Evolutionary conservation across 2,888 invertebrate genomes (phyloP).

Genomic region (Willowsia nigromaculata): DNA sequence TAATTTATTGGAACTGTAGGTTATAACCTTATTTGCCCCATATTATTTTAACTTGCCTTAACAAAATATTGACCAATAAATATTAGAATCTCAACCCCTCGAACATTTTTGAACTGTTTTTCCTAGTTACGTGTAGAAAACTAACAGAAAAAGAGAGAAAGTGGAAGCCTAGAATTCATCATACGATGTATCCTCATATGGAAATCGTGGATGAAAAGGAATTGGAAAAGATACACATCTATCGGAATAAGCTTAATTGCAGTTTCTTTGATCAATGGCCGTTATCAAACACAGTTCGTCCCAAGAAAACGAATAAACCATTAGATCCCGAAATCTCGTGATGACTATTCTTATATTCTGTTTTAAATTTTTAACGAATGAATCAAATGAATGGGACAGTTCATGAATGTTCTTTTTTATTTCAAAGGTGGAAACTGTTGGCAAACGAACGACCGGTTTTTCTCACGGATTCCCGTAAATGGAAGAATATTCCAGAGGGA

Average conservation of each 20-base stretch:
- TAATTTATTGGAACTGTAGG: constrained; percentile 73
- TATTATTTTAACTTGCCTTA: too few species aligned
- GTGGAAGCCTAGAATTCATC: constrained; percentile 61
- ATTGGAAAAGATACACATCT: constrained; percentile 29
- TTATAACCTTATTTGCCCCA: too few species aligned
- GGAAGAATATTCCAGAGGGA: constrained; percentile 60
- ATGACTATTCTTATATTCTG: not conserved
- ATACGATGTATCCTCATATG: not conserved
- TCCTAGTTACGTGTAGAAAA: constrained; percentile 65
- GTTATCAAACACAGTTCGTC: not conserved
- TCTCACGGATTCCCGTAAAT: not conserved
- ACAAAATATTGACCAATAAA: too few species aligned
- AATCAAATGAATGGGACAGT: too few species aligned
- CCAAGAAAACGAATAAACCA: constrained; percentile 2
- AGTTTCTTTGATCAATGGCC: constrained; percentile 57
- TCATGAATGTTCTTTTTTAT: not conserved
- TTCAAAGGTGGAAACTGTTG: constrained; percentile 47
- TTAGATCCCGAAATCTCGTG: constrained; percentile 5
- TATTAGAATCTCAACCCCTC: too few species aligned
- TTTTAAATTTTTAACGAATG: too few species aligned
- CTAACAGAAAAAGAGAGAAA: constrained; percentile 1
- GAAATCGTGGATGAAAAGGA: not conserved
- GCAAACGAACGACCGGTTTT: constrained; percentile 38
- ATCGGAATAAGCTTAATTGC: constrained; percentile 55
- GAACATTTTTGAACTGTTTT: too few species aligned